Percentiles rank a stretch among this genome's conserved stretches.
phyloP scores from a whole-genome alignment of 2,888 invertebrate species.

The Phengaris alcon region DNA sequence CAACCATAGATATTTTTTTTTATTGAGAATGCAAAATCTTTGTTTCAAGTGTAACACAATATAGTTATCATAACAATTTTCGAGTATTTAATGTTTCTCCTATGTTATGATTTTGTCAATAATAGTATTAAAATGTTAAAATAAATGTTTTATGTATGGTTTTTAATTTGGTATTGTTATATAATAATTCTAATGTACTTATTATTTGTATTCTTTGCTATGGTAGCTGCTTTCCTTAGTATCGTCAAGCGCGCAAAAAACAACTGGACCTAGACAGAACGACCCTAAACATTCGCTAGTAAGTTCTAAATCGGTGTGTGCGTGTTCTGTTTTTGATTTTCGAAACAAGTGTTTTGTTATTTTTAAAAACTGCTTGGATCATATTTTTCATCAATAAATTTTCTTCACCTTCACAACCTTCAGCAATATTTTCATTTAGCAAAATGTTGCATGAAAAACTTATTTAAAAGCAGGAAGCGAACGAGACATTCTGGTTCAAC shows the following conservation, averaged over 20 bases:
- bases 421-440: too few species aligned
- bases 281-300: conserved; percentile 55
- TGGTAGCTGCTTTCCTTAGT: conserved; percentile 70
- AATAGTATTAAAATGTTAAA: background rate
- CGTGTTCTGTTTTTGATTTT: background rate
- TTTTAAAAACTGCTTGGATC: background rate
- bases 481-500: too few species aligned
- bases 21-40: too few species aligned
- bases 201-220: conserved; percentile 36
- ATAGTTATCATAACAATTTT: background rate
- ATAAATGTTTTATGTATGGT: background rate
- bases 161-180: background rate
- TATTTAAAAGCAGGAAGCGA: too few species aligned
- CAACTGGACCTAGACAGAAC: conserved; percentile 48
- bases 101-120: background rate
- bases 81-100: background rate
- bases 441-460: too few species aligned
- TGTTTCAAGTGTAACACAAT: too few species aligned
- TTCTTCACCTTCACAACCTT: too few species aligned
- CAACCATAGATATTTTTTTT: too few species aligned
- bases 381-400: background rate
- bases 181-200: conserved; percentile 31
- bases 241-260: conserved; percentile 57
- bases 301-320: conserved; percentile 50
- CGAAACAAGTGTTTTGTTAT: background rate